Base-by-base conservation (phyloP, 2,113 vertebrate species). In the Engystomops pustulosus region DNA sequence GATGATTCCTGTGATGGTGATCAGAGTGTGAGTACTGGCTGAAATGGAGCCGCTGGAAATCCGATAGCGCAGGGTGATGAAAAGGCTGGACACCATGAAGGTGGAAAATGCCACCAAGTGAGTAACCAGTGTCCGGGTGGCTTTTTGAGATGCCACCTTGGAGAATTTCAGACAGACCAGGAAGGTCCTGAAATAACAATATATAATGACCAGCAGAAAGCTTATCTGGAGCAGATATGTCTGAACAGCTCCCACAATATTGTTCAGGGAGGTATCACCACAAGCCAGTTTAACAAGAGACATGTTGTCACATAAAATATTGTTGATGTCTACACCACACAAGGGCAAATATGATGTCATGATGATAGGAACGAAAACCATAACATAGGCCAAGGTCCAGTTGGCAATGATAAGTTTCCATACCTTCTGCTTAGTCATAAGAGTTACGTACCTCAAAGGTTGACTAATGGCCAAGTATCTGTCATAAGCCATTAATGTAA, bases 401-500 rank as follows among this genome's bases (percentile, higher is more conserved):
- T 45, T 45, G 6, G 1, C 44, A 11, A 2, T 12, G 9, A 45
- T 7, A 12, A 45, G 14, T 12, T 12, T 45, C 14, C 9, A 12
- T 8, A 12, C 44, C 44, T 45, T 45, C 2, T 12, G 9, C 9
- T 45, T 45, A 8, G 44, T 45, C 55, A 83, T 83, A 23, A 83
- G 12, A 2, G 25, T 51, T 17, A 55, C 20, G n/a, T 83, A 83
- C 25, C 32, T 32, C 27, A 83, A 38, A 2, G 81, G 81, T n/a
- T 65, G 36, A 6, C 58, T 41, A 11, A 83, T 20, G 5, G 81
- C 81, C 44, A 76, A 30, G 36, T 76, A 83, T 32, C 53, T 44
- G 41, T 83, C 81, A n/a, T 65, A 15, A 1, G 81, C 81, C 81
- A 83, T 83, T 9, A 83, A 34, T 15, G 81, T 65, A 7, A 83